Base-by-base conservation (phyloP, 2,888 invertebrate genomes). In the Chrysolina americana region DNA sequence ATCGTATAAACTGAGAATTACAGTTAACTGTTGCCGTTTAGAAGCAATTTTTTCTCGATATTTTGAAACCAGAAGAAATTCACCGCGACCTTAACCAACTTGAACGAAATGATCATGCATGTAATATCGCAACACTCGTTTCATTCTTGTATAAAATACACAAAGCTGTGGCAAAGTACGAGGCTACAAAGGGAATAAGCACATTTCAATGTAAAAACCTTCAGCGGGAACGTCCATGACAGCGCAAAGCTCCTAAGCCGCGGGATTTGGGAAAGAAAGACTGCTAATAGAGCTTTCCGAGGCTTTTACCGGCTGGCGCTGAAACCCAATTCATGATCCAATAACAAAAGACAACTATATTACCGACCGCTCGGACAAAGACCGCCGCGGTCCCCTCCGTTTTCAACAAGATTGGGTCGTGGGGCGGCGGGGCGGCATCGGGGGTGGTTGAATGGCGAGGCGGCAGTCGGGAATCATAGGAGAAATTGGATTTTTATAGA, bases 271-370 rank as follows among this genome's bases (percentile, higher is more conserved):
- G 86, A 86, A 88, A 88, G 87, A 88, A 88, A 87, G 88, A 88
- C 88, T 87, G 88, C 88, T 88, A 88, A 88, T 88, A 88, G 88
- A 88, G 88, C 88, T 88, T 88, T 88, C 87, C 85, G 85, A 84
- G 84, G 87, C 88, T 88, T 88, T 88, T 86, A 87, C 88, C 86
- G 85, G 85, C 85, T n/a, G n/a, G n/a, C 87, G 86, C 86, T 86
- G 87, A 87, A 88, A 88, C 88, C 88, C 88, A 87, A 88, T 88
- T 88, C 88, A 87, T 88, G 88, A 88, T 88, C 88, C 88, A 88
- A 88, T 88, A 88, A 88, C 88, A 88, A 88, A 88, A 88, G 88
- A 88, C 88, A 88, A 88, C 88, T 87, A 87, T 88, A 88, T 88
- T 88, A 88, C 87, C 87, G 88, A 85, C 87, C 85, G 86, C 87